phyloP scores from a whole-genome alignment of 1,140 invertebrate species.

The Hestina assimilis region DNA sequence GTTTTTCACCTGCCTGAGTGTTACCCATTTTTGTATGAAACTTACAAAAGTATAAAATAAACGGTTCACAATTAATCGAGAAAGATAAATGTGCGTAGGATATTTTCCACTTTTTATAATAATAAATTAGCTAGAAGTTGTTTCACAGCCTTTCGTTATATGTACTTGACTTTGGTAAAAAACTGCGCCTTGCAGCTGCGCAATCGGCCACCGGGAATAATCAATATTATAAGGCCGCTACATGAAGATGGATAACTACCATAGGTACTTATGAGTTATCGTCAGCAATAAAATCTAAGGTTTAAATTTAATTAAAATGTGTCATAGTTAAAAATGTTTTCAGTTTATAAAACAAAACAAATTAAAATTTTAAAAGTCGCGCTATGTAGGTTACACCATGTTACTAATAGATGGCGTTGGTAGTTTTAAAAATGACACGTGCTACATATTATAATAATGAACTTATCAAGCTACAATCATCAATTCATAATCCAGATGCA shows the following conservation, averaged over 20 bases:
- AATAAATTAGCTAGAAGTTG: not conserved
- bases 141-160: slow-evolving; percentile 4
- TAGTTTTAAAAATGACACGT: too few relatives aligned
- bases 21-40: slow-evolving; percentile 62
- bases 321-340: too few relatives aligned
- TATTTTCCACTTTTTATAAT: not conserved
- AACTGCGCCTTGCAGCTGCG: slow-evolving; percentile 11
- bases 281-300: too few relatives aligned
- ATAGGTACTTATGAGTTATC: too few relatives aligned
- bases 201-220: slow-evolving; percentile 1
- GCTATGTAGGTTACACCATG: too few relatives aligned
- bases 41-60: slow-evolving; percentile 3
- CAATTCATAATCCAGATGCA: too few relatives aligned
- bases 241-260: not conserved
- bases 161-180: slow-evolving; percentile 8
- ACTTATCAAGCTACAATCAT: too few relatives aligned
- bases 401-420: too few relatives aligned
- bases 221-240: slow-evolving; percentile 16
- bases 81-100: not conserved
- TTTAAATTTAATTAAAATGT: too few relatives aligned
- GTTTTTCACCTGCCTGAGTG: slow-evolving; percentile 70
- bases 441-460: too few relatives aligned
- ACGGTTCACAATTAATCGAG: not conserved
- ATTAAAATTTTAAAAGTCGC: too few relatives aligned
- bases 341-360: too few relatives aligned